These are phyloP conservation scores for Acrocephalus scirpaceus DNA, from an alignment of 2,797 vertebrate genomes.

Conservation along the genomic window DNA sequence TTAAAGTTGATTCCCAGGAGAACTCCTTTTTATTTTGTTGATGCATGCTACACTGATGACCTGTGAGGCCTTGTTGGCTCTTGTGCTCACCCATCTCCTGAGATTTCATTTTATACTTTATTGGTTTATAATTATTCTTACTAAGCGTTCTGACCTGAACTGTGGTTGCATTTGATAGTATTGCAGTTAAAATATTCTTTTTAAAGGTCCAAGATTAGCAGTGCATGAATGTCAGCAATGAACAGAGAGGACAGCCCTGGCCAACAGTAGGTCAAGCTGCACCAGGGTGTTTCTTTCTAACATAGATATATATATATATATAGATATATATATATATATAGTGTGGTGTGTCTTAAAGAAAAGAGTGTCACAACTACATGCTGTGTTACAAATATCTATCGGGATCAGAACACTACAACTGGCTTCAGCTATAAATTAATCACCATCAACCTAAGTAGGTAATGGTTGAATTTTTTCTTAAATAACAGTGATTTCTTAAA, in stretches of 20 bases:
- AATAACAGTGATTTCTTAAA: background rate
- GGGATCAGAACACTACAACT: background rate
- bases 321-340: too few relatives aligned
- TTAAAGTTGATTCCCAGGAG: background rate
- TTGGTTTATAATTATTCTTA: background rate
- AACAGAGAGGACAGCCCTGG: background rate
- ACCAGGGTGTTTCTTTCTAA: background rate
- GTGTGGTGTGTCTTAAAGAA: background rate
- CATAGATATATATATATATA: too few relatives aligned
- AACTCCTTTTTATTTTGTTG: background rate
- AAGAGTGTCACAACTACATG: background rate
- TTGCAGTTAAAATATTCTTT: background rate
- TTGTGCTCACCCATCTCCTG: background rate
- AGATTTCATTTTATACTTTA: background rate
- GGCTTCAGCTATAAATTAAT: background rate
- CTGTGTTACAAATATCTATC: background rate
- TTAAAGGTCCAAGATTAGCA: background rate
- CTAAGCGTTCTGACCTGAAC: background rate
- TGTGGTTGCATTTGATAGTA: background rate
- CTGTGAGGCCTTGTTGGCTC: background rate
- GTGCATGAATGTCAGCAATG: accelerated
- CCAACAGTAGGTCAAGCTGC: background rate
- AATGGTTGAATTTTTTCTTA: background rate
- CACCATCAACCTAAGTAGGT: background rate
- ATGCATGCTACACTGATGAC: background rate